Percentiles rank a stretch among this genome's conserved stretches.
Conservation (phyloP, 1,140 invertebrate genomes). For the Wasmannia auropunctata region DNA sequence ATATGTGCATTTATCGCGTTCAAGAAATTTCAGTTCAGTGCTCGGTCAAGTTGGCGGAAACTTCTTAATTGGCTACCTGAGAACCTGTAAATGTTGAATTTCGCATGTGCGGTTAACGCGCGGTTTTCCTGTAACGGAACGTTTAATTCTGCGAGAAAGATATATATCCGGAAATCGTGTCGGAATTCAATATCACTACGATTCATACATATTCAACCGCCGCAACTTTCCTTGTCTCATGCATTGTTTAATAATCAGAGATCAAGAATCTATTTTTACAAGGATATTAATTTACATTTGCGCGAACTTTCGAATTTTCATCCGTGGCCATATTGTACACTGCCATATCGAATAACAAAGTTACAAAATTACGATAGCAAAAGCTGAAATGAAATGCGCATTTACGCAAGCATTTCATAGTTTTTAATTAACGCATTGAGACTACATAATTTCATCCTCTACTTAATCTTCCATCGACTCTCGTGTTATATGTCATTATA, state of each 20-base stretch:
- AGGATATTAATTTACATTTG: conserved; percentile 9
- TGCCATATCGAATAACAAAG: neutral
- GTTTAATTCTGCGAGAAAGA: neutral
- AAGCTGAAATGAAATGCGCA: neutral
- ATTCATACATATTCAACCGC: conserved; percentile 15
- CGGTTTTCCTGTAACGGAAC: neutral
- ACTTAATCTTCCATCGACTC: neutral
- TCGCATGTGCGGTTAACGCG: neutral
- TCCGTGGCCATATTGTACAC: neutral
- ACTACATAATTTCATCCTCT: neutral
- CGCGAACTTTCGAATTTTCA: neutral
- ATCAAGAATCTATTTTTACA: neutral
- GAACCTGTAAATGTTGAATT: neutral
- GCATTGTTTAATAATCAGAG: neutral
- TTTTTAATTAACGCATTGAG: conserved; percentile 4
- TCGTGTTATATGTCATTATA: neutral
- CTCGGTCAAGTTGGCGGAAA: neutral
- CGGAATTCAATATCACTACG: neutral
- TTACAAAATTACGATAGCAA: neutral
- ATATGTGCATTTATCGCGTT: neutral
- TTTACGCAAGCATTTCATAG: neutral
- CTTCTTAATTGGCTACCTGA: neutral
- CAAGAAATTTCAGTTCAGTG: neutral
- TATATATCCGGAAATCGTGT: neutral
- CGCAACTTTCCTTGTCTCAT: conserved; percentile 10